Conservation (phyloP, 2,888 invertebrate genomes). For the Thecophora atra region DNA sequence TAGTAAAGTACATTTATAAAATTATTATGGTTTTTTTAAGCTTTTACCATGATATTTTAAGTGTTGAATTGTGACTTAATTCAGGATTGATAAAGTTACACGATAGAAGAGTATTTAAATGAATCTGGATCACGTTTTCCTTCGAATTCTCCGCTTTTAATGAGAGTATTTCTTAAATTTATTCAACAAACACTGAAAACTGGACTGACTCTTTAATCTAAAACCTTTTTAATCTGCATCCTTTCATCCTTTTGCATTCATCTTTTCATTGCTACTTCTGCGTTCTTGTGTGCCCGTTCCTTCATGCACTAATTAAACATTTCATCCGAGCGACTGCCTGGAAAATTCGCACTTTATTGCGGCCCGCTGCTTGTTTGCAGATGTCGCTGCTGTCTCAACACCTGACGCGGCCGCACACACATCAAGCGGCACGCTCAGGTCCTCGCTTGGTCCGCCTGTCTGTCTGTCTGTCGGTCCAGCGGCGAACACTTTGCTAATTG, state of each 20-base stretch:
- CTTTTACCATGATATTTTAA: neutral
- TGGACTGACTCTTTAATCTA: neutral
- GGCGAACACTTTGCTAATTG: conserved; percentile 27
- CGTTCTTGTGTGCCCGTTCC: conserved; percentile 42
- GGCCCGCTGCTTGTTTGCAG: neutral
- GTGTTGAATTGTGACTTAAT: no score
- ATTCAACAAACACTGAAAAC: neutral
- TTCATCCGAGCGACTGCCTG: conserved; percentile 45
- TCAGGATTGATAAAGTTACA: no score
- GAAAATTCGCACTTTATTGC: conserved; percentile 41
- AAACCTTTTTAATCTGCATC: neutral
- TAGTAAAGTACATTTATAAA: no score
- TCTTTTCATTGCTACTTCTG: neutral
- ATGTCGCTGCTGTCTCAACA: neutral
- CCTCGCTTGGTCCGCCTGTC: neutral
- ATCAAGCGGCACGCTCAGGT: neutral
- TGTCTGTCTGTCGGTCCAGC: conserved; percentile 5
- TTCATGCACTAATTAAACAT: conserved; percentile 47
- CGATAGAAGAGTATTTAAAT: no score
- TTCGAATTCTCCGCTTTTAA: neutral
- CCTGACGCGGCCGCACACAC: neutral
- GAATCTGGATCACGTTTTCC: neutral
- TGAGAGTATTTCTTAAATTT: neutral
- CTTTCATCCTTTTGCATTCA: neutral
- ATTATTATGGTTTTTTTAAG: neutral